A percentile compares a stretch with the other conserved stretches of the same genome.
Conservation (phyloP, 1,140 invertebrate genomes). For the Euura saliciscinereae region DNA sequence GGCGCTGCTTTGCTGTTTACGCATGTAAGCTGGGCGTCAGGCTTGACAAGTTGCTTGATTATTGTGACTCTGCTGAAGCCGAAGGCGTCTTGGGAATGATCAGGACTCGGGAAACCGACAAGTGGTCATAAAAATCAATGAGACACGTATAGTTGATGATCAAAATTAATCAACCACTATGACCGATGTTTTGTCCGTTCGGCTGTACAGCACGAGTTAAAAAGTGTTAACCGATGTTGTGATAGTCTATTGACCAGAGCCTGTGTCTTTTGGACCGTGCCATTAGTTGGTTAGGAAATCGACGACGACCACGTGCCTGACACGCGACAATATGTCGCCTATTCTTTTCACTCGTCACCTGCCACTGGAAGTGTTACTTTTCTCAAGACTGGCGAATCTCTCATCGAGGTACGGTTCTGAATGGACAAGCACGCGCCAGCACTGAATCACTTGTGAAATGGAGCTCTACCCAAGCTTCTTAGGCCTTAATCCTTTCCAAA, state of each 20-base stretch:
- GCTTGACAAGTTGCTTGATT: too few relatives aligned
- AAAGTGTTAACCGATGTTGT: not conserved
- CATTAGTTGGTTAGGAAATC: not conserved
- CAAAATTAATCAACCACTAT: not conserved
- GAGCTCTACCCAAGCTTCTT: not conserved
- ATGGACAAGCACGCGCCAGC: not conserved
- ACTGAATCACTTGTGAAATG: not conserved
- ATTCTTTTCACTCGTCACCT: too few relatives aligned
- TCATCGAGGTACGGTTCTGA: not conserved
- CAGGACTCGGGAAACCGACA: too few relatives aligned
- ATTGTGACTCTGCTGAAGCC: too few relatives aligned
- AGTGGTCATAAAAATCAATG: too few relatives aligned
- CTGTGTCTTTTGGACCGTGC: not conserved
- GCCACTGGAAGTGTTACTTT: not conserved
- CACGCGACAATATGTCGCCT: not conserved
- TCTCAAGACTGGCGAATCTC: not conserved
- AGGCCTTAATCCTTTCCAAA: not conserved
- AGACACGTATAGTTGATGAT: too few relatives aligned
- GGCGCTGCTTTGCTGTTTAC: too few relatives aligned
- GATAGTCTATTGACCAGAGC: not conserved
- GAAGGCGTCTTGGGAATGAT: too few relatives aligned
- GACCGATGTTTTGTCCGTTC: not conserved
- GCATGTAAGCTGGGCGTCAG: too few relatives aligned
- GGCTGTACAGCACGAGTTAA: not conserved
- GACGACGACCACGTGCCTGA: not conserved